A percentile compares a stretch with the other conserved stretches of the same genome.
Evolutionary conservation across 1,140 invertebrate species (phyloP).

Genomic region (Radopholus similis): DNA sequence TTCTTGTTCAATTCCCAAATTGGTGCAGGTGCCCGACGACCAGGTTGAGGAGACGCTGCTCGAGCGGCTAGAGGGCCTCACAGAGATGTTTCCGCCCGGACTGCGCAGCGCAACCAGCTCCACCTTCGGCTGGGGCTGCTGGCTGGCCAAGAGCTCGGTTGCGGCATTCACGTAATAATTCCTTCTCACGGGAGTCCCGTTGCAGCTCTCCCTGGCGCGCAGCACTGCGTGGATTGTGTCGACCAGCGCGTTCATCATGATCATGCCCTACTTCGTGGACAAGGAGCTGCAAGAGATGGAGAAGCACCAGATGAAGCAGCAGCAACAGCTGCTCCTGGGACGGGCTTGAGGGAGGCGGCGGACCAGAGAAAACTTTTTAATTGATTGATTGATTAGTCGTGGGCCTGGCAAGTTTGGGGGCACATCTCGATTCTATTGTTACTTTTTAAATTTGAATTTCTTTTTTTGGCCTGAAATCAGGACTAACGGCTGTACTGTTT

Average conservation of each 20-base stretch:
- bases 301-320: constrained; percentile 54
- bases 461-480: too few species aligned
- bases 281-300: constrained; percentile 54
- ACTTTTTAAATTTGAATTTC: too few species aligned
- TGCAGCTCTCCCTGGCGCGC: constrained; percentile 46
- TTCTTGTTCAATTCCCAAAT: too few species aligned
- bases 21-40: constrained; percentile 53
- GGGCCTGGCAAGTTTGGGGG: too few species aligned
- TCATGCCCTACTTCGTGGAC: constrained; percentile 56
- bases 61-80: constrained; percentile 52
- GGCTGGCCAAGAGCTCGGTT: constrained; percentile 32
- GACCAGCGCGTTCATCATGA: constrained; percentile 51
- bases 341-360: too few species aligned
- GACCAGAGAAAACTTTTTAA: too few species aligned
- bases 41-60: constrained; percentile 50
- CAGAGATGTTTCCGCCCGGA: constrained; percentile 50
- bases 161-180: neutral
- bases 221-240: constrained; percentile 48
- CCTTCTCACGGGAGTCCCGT: neutral
- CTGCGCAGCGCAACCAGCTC: constrained; percentile 28
- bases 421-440: too few species aligned
- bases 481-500: too few species aligned
- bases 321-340: constrained; percentile 59
- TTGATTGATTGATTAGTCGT: too few species aligned
- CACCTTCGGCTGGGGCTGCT: constrained; percentile 26